Base-by-base conservation (phyloP, 64 coral and sea anemone genomes). In the Orbicella faveolata region DNA sequence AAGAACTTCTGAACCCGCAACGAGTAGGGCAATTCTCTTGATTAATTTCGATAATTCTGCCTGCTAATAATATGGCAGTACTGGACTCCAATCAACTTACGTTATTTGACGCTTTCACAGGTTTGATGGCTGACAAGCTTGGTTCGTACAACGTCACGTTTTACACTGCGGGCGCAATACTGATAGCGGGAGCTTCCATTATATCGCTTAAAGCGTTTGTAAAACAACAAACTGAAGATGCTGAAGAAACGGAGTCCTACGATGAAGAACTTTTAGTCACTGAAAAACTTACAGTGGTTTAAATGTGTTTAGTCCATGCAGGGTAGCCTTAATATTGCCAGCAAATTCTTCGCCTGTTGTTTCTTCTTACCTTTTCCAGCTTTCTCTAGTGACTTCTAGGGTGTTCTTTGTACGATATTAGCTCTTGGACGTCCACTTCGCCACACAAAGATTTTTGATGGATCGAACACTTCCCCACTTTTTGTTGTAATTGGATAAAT, bases 81-180 rank as follows among this genome's bases (percentile, higher is more conserved):
- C 7, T 57, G 54, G 13, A 57, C 13, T 6, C 13, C 54, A 57
- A 57, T 57, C 1, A 14, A 57, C 54, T 57, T 57, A 11, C 34
- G 54, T 25, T 75, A 13, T 54, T 21, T 34, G 18, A 68, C 8
- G 20, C n/a, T 73, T 73, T 87, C 1, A 25, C 41, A 94, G 92
- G 92, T 83, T 86, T 78, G 4, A 76, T 94, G 73, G 92, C 87
- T 1, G 92, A 89, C 72, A 76, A 79, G 62, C 83, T 83, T 55
- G 80, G 87, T 14, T 89, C 92, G 2, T 94, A 94, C 35, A 74
- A 1, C 18, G 73, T 63, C 9, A 41, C 92, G 0, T 94, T 94
- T 41, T 70, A 86, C 44, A 75, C 75, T 15, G 18, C 73, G 16
- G 92, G 87, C 1, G 48, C 63, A 23, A 54, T 84, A 44, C 18